phyloP scores from a whole-genome alignment of 2,113 vertebrate genomes.

The Speoplatyrhinus poulsoni region DNA sequence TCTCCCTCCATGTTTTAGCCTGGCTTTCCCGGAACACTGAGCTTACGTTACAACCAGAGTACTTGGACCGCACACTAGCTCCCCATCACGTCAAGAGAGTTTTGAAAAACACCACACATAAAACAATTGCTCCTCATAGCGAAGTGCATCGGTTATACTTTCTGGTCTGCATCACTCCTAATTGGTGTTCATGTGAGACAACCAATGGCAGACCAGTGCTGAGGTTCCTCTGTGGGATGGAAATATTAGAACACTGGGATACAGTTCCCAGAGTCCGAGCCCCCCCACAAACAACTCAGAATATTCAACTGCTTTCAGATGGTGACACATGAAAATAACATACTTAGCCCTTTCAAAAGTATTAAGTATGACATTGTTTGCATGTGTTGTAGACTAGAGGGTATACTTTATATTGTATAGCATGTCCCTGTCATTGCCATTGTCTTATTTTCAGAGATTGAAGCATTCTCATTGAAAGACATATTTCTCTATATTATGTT shows the following conservation, averaged over 20 bases:
- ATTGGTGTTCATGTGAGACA: conserved; percentile 57
- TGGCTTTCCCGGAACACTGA: conserved; percentile 72
- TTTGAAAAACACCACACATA: conserved; percentile 24
- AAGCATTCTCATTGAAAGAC: conserved; percentile 1
- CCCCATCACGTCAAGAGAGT: conserved; percentile 50
- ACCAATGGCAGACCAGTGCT: conserved; percentile 32
- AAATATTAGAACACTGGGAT: conserved; percentile 46
- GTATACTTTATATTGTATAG: too few species aligned
- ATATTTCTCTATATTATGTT: not conserved
- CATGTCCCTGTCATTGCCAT: not conserved
- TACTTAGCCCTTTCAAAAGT: too few species aligned
- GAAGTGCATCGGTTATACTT: conserved; percentile 63
- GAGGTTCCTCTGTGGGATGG: conserved; percentile 37
- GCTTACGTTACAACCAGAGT: conserved; percentile 71
- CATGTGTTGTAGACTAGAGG: too few species aligned
- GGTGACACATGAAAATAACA: conserved; percentile 11
- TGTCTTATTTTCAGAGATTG: conserved; percentile 12
- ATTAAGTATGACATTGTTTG: too few species aligned
- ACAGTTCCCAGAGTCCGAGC: conserved; percentile 29
- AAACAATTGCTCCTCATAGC: conserved; percentile 40
- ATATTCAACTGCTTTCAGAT: conserved; percentile 24
- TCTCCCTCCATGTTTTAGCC: conserved; percentile 41
- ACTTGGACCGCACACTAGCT: conserved; percentile 70
- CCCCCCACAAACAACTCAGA: conserved; percentile 12
- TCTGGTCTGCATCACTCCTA: conserved; percentile 58